These are phyloP conservation scores for Halisarca cf. caerulea DNA, from an alignment of 37 sponge, comb jelly and placozoan genomes.

Conservation along the genomic window DNA sequence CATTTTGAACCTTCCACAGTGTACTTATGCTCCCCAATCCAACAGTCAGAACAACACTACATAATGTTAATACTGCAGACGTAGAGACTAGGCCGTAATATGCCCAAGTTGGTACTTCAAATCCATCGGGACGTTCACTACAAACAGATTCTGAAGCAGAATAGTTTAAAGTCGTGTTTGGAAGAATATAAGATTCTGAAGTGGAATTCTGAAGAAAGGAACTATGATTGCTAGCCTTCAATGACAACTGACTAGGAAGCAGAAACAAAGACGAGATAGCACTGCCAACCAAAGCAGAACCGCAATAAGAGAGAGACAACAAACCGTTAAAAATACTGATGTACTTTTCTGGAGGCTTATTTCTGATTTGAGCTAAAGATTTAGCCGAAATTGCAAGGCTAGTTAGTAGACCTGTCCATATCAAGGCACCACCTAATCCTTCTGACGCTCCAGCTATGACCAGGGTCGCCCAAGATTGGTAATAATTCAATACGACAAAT, in stretches of 20 bases:
- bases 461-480: slow-evolving; percentile 66
- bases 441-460: slow-evolving; percentile 48
- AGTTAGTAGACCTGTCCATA: slow-evolving; percentile 41
- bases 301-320: background rate
- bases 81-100: background rate
- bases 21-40: background rate
- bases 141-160: too few species aligned
- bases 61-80: background rate
- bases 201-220: too few species aligned
- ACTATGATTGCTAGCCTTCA: background rate
- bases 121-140: background rate
- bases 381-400: background rate
- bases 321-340: background rate
- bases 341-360: background rate
- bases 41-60: background rate
- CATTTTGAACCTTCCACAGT: too few species aligned
- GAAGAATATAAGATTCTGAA: too few species aligned
- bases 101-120: background rate
- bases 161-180: too few species aligned
- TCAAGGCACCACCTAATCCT: slow-evolving; percentile 55
- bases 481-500: slow-evolving; percentile 42
- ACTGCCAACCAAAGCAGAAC: background rate
- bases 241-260: background rate
- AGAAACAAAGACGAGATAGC: background rate
- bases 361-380: background rate